These are phyloP conservation scores for Scomber japonicus DNA, from an alignment of 2,113 vertebrate species.

Conservation along the genomic window DNA sequence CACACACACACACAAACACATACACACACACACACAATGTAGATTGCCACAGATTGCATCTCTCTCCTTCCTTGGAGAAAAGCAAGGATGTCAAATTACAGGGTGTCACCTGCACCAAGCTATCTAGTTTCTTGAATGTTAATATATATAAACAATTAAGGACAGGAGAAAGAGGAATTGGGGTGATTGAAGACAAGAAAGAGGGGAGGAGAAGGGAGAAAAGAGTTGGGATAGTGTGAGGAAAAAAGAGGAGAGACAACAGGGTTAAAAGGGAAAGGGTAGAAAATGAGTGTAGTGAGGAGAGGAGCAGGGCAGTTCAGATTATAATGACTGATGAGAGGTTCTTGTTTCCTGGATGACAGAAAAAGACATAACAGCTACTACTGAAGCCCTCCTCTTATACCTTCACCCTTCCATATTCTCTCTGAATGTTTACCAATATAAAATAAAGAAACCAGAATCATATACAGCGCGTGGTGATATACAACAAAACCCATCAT, in stretches of 20 bases:
- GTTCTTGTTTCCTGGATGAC: slow-evolving; percentile 40
- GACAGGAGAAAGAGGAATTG: slow-evolving; percentile 57
- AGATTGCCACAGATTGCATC: slow-evolving; percentile 93
- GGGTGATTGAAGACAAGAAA: slow-evolving; percentile 21
- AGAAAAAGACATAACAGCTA: slow-evolving; percentile 18
- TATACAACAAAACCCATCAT: no score
- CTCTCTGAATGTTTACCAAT: background rate
- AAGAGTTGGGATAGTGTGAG: slow-evolving; percentile 3
- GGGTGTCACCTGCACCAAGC: slow-evolving; percentile 95
- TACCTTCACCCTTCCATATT: background rate
- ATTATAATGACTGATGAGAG: slow-evolving; percentile 48
- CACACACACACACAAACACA: slow-evolving; percentile 50
- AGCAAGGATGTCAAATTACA: slow-evolving; percentile 94
- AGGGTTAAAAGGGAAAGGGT: background rate
- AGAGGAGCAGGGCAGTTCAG: slow-evolving; percentile 26
- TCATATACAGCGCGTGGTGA: background rate
- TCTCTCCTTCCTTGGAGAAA: slow-evolving; percentile 83
- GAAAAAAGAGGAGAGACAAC: background rate
- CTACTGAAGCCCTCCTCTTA: slow-evolving; percentile 3
- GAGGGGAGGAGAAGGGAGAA: slow-evolving; percentile 68
- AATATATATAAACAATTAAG: slow-evolving; percentile 99
- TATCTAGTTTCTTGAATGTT: slow-evolving; percentile 96
- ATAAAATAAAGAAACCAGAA: background rate
- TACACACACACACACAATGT: slow-evolving; percentile 57
- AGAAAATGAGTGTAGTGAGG: slow-evolving; percentile 11